Conservation (phyloP, 2,888 invertebrate genomes). For the Chalcosyrphus nemorum region DNA sequence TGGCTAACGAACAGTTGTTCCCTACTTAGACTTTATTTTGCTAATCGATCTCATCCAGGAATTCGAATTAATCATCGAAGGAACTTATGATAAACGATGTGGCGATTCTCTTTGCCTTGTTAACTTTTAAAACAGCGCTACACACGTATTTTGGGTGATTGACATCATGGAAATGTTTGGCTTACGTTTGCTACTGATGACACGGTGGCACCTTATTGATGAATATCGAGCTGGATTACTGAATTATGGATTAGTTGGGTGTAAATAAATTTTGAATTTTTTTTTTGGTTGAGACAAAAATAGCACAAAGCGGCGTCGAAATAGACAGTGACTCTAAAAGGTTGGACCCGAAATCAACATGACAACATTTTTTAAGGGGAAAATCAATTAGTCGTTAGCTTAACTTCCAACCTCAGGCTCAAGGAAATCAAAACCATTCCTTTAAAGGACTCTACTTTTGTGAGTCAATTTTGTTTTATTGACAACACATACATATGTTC, state of each 20-base stretch:
- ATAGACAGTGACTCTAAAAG: no score
- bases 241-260: neutral
- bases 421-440: no score
- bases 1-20: neutral
- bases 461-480: no score
- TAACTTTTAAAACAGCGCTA: constrained; percentile 1
- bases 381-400: no score
- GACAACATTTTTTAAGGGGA: no score
- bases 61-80: constrained; percentile 39
- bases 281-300: no score
- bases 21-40: neutral
- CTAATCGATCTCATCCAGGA: constrained; percentile 13
- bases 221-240: neutral
- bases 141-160: neutral
- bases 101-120: constrained; percentile 6
- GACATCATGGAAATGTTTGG: neutral
- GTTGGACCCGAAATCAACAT: no score
- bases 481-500: no score
- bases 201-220: neutral
- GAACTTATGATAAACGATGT: constrained; percentile 40
- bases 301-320: no score
- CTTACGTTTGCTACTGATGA: neutral
- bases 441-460: no score
- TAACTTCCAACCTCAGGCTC: no score
- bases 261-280: neutral